Evolutionary conservation across 1,140 invertebrate species (phyloP).

Genomic region (Sesamia nonagrioides): DNA sequence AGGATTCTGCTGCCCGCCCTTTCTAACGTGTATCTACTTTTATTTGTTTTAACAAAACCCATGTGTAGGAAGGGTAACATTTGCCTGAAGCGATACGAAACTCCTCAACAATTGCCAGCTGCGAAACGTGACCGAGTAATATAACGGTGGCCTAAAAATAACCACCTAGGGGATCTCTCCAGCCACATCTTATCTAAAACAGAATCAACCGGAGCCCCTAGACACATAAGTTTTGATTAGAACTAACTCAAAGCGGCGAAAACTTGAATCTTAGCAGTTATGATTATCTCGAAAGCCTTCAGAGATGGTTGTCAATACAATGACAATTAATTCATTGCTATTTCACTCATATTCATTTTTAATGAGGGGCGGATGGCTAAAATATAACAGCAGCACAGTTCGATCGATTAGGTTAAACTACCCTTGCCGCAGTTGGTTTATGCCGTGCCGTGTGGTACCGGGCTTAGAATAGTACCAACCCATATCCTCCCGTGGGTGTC

Average conservation of each 20-base stretch:
- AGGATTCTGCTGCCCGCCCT: too few species aligned
- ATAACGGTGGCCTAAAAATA: conserved; percentile 18
- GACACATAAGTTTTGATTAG: conserved; percentile 33
- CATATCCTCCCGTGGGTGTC: too few species aligned
- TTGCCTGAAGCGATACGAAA: background rate
- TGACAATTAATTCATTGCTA: conserved; percentile 56
- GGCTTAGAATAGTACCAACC: too few species aligned
- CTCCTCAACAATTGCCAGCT: background rate
- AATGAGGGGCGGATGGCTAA: too few species aligned
- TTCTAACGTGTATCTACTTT: too few species aligned
- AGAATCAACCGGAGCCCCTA: conserved; percentile 31
- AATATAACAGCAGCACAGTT: too few species aligned
- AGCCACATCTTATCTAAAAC: background rate
- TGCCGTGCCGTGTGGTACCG: too few species aligned
- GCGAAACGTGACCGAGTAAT: background rate
- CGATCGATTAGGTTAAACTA: too few species aligned
- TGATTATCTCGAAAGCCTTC: conserved; percentile 8
- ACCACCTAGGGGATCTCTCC: background rate
- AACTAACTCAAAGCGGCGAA: background rate
- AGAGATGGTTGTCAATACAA: conserved; percentile 39
- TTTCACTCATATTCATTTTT: conserved; percentile 50
- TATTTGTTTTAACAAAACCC: background rate
- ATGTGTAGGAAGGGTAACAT: background rate
- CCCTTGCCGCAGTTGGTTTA: too few species aligned
- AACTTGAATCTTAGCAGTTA: conserved; percentile 22